Evolutionary conservation across 2,113 vertebrate species (phyloP), one percentile per base, ranked within the genome.

Genomic region (Saimiri boliviensis): DNA sequence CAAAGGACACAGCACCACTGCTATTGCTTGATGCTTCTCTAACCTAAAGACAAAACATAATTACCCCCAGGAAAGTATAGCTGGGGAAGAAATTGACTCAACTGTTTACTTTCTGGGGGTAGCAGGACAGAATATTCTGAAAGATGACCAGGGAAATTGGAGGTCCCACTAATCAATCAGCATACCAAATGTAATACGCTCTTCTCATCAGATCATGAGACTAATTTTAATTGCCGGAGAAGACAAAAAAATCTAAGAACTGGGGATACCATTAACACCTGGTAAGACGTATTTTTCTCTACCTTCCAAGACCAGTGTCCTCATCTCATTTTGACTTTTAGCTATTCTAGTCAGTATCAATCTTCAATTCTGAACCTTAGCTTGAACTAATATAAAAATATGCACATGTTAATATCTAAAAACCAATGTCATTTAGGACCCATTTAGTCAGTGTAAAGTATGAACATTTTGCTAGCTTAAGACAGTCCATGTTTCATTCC

Each of bases 301-400:
- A 76, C 8, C 21, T 90, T 6, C 47, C 70, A 82, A 83, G 9
- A 70, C 35, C 54, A 86, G 5, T 37, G 70, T 87, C 42, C 80
- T 91, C 70, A 6, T 49, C 25, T 77, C 54, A 68, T 70, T 88
- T 17, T 56, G 54, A 95, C 76, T 86, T 80, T 92, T n/a, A 82
- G 89, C 45, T 89, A 63, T 35, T 85, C 89, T 71, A 84, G 66
- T 93, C 40, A 82, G 5, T 45, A 66, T 71, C 47, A 90, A 32
- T 37, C 63, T 79, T 63, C 71, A 93, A 74, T 81, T 96, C 82
- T 77, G 56, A 95, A 81, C n/a, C 80, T 94, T 37, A 87, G 49
- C 58, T 92, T 89, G 45, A 94, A 60, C 82, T 86, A 91, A 83
- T 45, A 89, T 83, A 93, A 86, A 93, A 88, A 74, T 77, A 88